phyloP scores from a whole-genome alignment of 2,888 invertebrate genomes.

The Pterobdella sp. region DNA sequence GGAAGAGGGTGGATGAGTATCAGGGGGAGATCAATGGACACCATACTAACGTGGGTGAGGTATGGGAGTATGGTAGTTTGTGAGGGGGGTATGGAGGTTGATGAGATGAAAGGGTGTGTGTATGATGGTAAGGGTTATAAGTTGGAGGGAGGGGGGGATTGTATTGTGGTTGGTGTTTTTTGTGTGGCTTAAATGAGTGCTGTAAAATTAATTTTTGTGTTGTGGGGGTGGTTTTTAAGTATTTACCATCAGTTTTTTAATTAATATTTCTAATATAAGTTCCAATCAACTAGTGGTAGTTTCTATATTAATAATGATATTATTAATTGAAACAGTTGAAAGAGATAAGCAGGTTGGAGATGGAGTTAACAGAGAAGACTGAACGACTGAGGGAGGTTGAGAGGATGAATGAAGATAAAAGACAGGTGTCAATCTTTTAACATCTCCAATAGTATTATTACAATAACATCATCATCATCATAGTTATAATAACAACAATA shows the following conservation, averaged over 20 bases:
- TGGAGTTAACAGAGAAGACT: slow-evolving; percentile 39
- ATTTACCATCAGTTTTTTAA: too few species aligned
- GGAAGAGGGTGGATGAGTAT: slow-evolving; percentile 73
- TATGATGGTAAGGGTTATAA: neutral
- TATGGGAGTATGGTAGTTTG: too few species aligned
- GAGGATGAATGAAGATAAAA: slow-evolving; percentile 40
- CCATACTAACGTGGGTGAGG: slow-evolving; percentile 48
- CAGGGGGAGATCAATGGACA: slow-evolving; percentile 52
- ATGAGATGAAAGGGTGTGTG: neutral
- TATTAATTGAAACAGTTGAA: neutral
- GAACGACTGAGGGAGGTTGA: slow-evolving; percentile 40
- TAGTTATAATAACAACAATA: slow-evolving; percentile 8
- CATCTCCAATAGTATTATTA: neutral
- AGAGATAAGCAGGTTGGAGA: slow-evolving; percentile 36
- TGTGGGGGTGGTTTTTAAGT: too few species aligned
- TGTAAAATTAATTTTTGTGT: too few species aligned
- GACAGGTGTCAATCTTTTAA: slow-evolving; percentile 38
- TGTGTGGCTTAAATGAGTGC: too few species aligned
- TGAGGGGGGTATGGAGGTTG: neutral
- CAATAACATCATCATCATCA: neutral
- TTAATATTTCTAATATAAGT: too few species aligned
- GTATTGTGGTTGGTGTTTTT: neutral
- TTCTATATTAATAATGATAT: too few species aligned
- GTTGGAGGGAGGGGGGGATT: neutral
- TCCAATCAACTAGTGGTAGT: too few species aligned